Evolutionary conservation across 2,797 vertebrate genomes (phyloP).

Genomic region (Notamacropus eugenii): DNA sequence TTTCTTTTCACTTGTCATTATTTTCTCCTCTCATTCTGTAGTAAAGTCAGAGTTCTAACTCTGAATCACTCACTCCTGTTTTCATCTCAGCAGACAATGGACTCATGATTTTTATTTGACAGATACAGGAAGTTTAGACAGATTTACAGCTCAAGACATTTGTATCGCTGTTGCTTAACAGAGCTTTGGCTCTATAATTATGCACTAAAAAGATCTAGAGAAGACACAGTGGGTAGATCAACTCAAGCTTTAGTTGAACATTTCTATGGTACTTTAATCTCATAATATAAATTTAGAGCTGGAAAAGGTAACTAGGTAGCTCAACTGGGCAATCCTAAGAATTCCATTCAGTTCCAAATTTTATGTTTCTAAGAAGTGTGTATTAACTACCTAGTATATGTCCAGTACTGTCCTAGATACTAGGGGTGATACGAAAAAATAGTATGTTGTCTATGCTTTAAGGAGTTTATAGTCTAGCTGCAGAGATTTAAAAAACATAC

Average conservation of each 20-base stretch:
- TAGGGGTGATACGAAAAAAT: too few relatives aligned
- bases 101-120: neutral
- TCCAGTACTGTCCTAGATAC: neutral
- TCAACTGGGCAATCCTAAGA: neutral
- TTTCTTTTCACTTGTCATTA: neutral
- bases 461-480: neutral
- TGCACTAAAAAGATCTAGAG: neutral
- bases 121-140: neutral
- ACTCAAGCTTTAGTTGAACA: neutral
- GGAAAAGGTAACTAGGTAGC: neutral
- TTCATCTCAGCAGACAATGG: neutral
- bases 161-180: neutral
- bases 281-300: neutral
- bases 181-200: neutral
- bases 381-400: neutral
- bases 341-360: neutral
- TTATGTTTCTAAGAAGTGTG: neutral
- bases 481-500: neutral
- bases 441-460: neutral
- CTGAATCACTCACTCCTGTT: neutral
- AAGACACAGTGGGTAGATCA: rapidly evolving
- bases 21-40: conserved; percentile 7
- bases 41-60: neutral
- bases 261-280: neutral
- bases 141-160: neutral